Evolutionary conservation across 1,140 invertebrate species (phyloP).

Genomic region (Trachelipus rathkii): DNA sequence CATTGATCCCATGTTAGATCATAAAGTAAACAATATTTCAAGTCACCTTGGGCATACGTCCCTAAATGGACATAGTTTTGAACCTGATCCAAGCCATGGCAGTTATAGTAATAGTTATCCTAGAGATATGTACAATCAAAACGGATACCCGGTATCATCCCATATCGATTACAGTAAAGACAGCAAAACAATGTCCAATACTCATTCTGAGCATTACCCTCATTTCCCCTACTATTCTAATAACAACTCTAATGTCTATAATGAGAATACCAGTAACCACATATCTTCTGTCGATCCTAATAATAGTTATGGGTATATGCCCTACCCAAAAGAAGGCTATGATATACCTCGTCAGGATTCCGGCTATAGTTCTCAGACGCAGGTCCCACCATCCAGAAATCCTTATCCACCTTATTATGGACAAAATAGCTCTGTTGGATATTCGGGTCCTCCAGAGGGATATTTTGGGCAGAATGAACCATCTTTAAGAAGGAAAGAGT

Average conservation of each 20-base stretch:
- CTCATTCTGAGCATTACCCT: constrained; percentile 27
- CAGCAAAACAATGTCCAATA: constrained; percentile 24
- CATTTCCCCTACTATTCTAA: constrained; percentile 13
- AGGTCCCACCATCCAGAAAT: constrained; percentile 41
- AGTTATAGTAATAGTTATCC: not conserved
- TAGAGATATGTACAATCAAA: constrained; percentile 15
- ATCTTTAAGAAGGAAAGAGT: constrained; percentile 55
- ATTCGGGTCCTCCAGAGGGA: constrained; percentile 17
- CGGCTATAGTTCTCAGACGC: constrained; percentile 47
- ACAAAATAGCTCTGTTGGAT: constrained; percentile 39
- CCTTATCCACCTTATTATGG: constrained; percentile 42
- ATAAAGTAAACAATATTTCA: constrained; percentile 38
- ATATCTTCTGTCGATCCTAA: constrained; percentile 45
- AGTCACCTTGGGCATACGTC: constrained; percentile 34
- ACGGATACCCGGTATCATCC: constrained; percentile 7
- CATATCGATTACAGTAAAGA: constrained; percentile 32
- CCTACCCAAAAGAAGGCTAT: constrained; percentile 46
- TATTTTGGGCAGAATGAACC: constrained; percentile 34
- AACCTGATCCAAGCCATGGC: constrained; percentile 19
- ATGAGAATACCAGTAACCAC: constrained; percentile 41
- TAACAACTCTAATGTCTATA: constrained; percentile 27
- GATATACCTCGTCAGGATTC: constrained; percentile 46
- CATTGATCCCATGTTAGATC: constrained; percentile 37
- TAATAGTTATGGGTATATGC: constrained; percentile 47
- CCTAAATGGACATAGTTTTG: constrained; percentile 27